Base-by-base conservation (phyloP, 2,888 invertebrate species). In the Smittia sp. region DNA sequence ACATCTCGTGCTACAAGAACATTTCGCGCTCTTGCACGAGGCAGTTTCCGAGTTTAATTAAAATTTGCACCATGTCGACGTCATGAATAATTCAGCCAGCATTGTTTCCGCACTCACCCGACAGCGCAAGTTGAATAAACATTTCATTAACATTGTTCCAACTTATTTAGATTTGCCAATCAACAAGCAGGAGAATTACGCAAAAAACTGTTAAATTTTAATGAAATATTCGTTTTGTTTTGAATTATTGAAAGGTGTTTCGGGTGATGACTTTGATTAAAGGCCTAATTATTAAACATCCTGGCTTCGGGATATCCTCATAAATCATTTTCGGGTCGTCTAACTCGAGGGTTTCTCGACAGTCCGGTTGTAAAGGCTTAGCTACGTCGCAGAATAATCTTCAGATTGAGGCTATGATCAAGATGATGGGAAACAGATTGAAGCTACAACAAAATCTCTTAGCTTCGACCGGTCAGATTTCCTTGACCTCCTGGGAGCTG, bases 11-110 rank as follows among this genome's bases (percentile, higher is more conserved):
- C n/a, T 6, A 46, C 46, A n/a, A 3, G 46, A 46, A 46, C 6
- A 46, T 46, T 46, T 32, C 32, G 9, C 32, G 32, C 32, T 32
- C 9, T n/a, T 11, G 46, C 2, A 46, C 2, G 46, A 2, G 15
- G 15, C 11, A 11, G n/a, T 46, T 46, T 46, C 46, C 11, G n/a
- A 15, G 7, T 58, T 58, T 58, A 58, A 58, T 58, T 58, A 58
- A 58, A 58, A 58, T 58, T 58, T 58, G 58, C 22, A 58, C 18
- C 58, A 22, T 22, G 18, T 58, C 58, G 22, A 9, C 22, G 58
- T 22, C 2, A 22, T 58, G n/a, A 58, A 58, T 58, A 22, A 22
- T 22, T 20, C 58, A 22, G 13, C 6, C 58, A 22, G 18, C 6
- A 58, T 58, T 58, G 18, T 38, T 38, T 38, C 38, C 11, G 6